Evolutionary conservation across 2,888 invertebrate genomes (phyloP).

Genomic region (Rhagium mordax): DNA sequence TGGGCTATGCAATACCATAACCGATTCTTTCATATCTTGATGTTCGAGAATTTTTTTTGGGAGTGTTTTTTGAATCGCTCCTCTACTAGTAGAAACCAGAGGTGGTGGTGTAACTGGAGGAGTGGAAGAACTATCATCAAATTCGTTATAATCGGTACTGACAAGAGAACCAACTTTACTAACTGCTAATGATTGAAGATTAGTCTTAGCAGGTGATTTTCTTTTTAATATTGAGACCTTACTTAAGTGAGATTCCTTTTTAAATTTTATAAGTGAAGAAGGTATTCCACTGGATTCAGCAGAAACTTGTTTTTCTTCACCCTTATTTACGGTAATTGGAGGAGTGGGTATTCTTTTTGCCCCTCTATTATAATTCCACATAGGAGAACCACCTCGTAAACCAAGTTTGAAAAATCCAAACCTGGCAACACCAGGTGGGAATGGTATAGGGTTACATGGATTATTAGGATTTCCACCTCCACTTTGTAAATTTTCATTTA

Average conservation of each 20-base stretch:
- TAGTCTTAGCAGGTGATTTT: constrained; percentile 67
- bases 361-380: constrained; percentile 73
- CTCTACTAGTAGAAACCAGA: constrained; percentile 57
- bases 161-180: constrained; percentile 71
- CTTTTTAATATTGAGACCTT: constrained; percentile 77
- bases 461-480: constrained; percentile 74
- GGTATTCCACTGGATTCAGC: constrained; percentile 38
- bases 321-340: constrained; percentile 47
- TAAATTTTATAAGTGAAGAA: constrained; percentile 59
- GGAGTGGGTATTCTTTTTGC: constrained; percentile 67
- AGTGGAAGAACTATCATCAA: constrained; percentile 74
- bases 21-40: constrained; percentile 57
- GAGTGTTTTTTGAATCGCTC: constrained; percentile 53
- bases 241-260: constrained; percentile 70
- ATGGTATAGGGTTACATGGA: constrained; percentile 74
- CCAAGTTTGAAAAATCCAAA: constrained; percentile 77
- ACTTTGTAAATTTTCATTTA: constrained; percentile 51
- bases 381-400: constrained; percentile 78
- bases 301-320: constrained; percentile 39
- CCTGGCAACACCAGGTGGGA: constrained; percentile 73
- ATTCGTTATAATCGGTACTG: constrained; percentile 75
- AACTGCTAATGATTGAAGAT: constrained; percentile 66
- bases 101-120: constrained; percentile 74
- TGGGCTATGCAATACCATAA: constrained; percentile 56
- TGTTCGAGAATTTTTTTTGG: constrained; percentile 58